Base-by-base conservation (phyloP, 2,888 invertebrate genomes). In the Maniola hyperantus region DNA sequence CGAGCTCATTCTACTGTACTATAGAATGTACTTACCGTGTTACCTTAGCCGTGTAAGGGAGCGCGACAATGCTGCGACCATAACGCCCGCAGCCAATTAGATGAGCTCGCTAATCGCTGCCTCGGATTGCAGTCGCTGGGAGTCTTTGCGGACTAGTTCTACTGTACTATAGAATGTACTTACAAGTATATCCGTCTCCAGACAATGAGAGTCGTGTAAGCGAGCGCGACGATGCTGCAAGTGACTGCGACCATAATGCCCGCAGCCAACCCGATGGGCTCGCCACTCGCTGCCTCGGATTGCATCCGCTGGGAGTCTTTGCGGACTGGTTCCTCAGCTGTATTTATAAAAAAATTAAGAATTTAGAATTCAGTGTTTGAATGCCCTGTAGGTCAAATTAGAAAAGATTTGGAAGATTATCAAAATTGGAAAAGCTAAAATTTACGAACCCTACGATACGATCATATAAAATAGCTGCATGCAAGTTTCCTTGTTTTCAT, bases 151-250 rank as follows among this genome's bases (percentile, higher is more conserved):
- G 2, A 89, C 85, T 39, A 74, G 66, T 34, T 81, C 80, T n/a
- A n/a, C n/a, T n/a, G n/a, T n/a, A n/a, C n/a, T n/a, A n/a, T n/a
- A n/a, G n/a, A n/a, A n/a, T n/a, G 5, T 8, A 86, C 89, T 87
- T 70, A 92, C 91, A 92, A 73, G 74, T 91, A 91, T 81, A 89
- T 85, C 75, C 88, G 78, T 72, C 90, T 83, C 91, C 90, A 92
- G 5, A 91, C 84, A 53, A 92, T 80, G 65, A 92, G 87, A 0
- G 83, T 81, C 13, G 84, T 83, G 80, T 92, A 92, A 1, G 89
- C 89, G 71, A 89, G 72, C 69, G 83, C 83, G 6, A 91, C 88
- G 71, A 92, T 85, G 73, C 80, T 84, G 79, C 86, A 87, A 2
- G 91, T 91, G 71, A 89, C 83, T 26, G 86, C 78, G 5, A 91